A percentile compares a stretch with the other conserved stretches of the same genome.
phyloP scores from a whole-genome alignment of 2,113 vertebrate genomes.

The Brienomyrus brachyistius region DNA sequence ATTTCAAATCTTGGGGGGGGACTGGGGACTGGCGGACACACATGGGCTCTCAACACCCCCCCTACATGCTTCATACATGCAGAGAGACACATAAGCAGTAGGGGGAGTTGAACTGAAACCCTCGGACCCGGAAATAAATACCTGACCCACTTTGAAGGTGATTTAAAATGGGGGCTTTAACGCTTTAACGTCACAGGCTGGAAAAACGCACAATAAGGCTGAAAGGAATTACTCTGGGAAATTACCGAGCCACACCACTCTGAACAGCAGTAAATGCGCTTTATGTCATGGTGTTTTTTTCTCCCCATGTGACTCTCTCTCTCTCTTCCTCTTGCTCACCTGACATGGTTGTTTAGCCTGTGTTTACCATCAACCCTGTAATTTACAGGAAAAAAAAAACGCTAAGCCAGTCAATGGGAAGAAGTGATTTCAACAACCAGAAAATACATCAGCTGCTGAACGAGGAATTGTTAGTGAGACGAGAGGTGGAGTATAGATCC shows the following conservation, averaged over 20 bases:
- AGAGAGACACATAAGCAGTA: not conserved
- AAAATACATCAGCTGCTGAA: not conserved
- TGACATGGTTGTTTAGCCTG: not conserved
- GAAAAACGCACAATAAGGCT: slow-evolving; percentile 20
- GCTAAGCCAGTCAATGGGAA: slow-evolving; percentile 21
- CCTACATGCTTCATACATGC: not conserved
- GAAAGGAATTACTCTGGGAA: slow-evolving; percentile 39
- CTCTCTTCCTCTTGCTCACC: not conserved
- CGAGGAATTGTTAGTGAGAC: not conserved
- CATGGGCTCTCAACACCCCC: not conserved
- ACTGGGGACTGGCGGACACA: not conserved
- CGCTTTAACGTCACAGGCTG: slow-evolving; percentile 20
- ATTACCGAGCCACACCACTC: slow-evolving; percentile 24
- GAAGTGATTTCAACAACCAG: slow-evolving; percentile 34
- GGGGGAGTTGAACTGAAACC: not conserved
- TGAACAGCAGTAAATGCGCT: not conserved
- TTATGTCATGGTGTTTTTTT: not conserved
- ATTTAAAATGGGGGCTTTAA: slow-evolving; percentile 40
- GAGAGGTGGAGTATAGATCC: not conserved
- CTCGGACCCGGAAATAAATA: not conserved
- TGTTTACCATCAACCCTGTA: not conserved
- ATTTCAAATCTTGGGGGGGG: not conserved
- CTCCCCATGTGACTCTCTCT: not conserved
- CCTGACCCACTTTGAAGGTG: slow-evolving; percentile 16
- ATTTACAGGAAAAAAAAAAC: not conserved